Base-by-base conservation (phyloP, 1,140 invertebrate species). In the Neodiprion virginianus region DNA sequence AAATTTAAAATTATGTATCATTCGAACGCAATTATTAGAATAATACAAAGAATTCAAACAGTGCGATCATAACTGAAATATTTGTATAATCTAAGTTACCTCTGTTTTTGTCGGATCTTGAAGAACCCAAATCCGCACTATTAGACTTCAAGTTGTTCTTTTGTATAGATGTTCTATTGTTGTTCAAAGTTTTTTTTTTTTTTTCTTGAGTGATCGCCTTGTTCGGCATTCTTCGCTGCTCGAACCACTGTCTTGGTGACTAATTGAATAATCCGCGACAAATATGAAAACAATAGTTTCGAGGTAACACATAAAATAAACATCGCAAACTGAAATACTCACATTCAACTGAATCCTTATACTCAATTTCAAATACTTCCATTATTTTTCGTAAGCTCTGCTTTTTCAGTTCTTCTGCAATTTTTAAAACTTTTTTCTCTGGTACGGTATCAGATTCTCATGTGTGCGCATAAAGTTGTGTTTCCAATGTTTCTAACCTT, bases 381-480 rank as follows among this genome's bases (percentile, higher is more conserved):
- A 61, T 61, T 61, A 61, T n/a, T 61, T 61, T 61, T 61, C n/a
- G 53, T 61, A 61, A 61, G n/a, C 53, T 61, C 7, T 61, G 53
- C 53, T n/a, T 8, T 61, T 61, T n/a, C 11, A 61, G 8, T 61
- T 61, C 53, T 61, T 61, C 53, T 8, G 8, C 11, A 61, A 61
- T 61, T 61, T 61, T 11, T n/a, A 61, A 1, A 61, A 8, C 7
- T 61, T 8, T 61, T 3, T 12, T n/a, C 53, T n/a, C 11, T 2
- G 4, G 53, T 61, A 8, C 11, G 53, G 2, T 61, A 61, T 61
- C 53, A 61, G 53, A 61, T 61, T 61, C 53, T 11, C 2, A 61
- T 12, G 53, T 61, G 53, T 61, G 8, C 8, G 53, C 53, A 8
- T 12, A 61, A 61, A 8, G 8, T 53, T 53, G 50, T 53, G 1